Evolutionary conservation across 2,888 invertebrate genomes (phyloP).

Genomic region (Vesta saturnalis): DNA sequence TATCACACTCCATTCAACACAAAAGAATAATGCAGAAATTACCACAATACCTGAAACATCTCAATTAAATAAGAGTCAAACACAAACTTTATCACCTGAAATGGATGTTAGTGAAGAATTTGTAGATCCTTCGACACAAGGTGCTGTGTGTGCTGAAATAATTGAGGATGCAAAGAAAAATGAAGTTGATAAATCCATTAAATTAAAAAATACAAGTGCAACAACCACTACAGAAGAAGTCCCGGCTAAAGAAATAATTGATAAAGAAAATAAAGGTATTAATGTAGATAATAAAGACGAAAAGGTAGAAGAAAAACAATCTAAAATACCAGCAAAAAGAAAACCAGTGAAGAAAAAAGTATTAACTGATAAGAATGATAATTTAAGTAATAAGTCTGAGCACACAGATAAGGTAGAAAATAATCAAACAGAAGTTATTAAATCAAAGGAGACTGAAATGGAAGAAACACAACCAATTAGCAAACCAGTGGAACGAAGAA

Average conservation of each 20-base stretch:
- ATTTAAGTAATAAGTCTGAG: slow-evolving; percentile 38
- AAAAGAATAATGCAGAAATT: slow-evolving; percentile 52
- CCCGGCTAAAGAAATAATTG: background rate
- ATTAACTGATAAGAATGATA: slow-evolving; percentile 58
- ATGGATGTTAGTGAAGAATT: slow-evolving; percentile 53
- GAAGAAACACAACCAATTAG: slow-evolving; percentile 51
- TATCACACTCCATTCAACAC: slow-evolving; percentile 54
- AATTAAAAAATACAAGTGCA: slow-evolving; percentile 43
- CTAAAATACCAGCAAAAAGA: slow-evolving; percentile 52
- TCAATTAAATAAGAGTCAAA: slow-evolving; percentile 55
- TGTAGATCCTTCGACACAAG: slow-evolving; percentile 54
- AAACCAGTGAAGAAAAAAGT: slow-evolving; percentile 58
- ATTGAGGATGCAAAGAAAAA: slow-evolving; percentile 60
- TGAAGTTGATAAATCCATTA: slow-evolving; percentile 49
- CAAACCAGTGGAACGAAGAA: slow-evolving; percentile 68
- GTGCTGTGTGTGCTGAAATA: slow-evolving; percentile 62
- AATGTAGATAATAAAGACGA: slow-evolving; percentile 53
- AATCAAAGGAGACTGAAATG: slow-evolving; percentile 28
- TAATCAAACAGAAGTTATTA: slow-evolving; percentile 15
- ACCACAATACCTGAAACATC: slow-evolving; percentile 51
- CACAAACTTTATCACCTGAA: slow-evolving; percentile 55
- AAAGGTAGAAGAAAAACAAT: slow-evolving; percentile 41
- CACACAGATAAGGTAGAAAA: background rate
- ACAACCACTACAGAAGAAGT: slow-evolving; percentile 12
- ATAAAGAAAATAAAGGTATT: slow-evolving; percentile 57